Conservation (phyloP, 1,140 invertebrate genomes). For the Tyrophagus putrescentiae region DNA sequence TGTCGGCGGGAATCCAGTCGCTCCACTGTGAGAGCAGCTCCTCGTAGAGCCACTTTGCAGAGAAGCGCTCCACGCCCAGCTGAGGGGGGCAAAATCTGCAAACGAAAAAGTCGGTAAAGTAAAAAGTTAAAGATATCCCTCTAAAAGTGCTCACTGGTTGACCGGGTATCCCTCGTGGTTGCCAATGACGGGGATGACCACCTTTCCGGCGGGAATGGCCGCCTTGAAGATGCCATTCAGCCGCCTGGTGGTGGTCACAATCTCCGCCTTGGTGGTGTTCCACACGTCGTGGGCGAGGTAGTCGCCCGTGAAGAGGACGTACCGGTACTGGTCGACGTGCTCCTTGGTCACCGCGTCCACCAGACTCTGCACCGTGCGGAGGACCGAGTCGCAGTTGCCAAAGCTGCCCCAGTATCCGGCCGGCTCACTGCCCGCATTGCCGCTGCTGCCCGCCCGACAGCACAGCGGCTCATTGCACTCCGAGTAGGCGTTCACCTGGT, state of each 20-base stretch:
- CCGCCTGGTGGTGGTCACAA: constrained; percentile 67
- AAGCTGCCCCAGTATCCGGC: constrained; percentile 84
- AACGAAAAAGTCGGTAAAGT: constrained; percentile 36
- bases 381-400: constrained; percentile 71
- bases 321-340: constrained; percentile 56
- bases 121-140: neutral
- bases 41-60: constrained; percentile 34
- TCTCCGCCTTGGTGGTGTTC: constrained; percentile 76
- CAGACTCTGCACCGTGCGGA: constrained; percentile 76
- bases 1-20: constrained; percentile 30
- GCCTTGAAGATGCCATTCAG: constrained; percentile 58
- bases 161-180: constrained; percentile 92
- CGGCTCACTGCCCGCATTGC: constrained; percentile 46
- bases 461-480: constrained; percentile 77
- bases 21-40: constrained; percentile 33
- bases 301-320: constrained; percentile 96
- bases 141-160: constrained; percentile 53
- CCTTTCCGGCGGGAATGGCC: constrained; percentile 71
- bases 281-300: constrained; percentile 88
- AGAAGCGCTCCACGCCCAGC: constrained; percentile 29
- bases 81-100: constrained; percentile 28
- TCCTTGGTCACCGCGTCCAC: constrained; percentile 62
- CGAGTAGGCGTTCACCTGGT: constrained; percentile 71
- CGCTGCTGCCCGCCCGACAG: constrained; percentile 42
- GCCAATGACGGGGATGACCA: constrained; percentile 77